Conservation (phyloP, 1,140 invertebrate species). For the Conopomorpha cramerella region DNA sequence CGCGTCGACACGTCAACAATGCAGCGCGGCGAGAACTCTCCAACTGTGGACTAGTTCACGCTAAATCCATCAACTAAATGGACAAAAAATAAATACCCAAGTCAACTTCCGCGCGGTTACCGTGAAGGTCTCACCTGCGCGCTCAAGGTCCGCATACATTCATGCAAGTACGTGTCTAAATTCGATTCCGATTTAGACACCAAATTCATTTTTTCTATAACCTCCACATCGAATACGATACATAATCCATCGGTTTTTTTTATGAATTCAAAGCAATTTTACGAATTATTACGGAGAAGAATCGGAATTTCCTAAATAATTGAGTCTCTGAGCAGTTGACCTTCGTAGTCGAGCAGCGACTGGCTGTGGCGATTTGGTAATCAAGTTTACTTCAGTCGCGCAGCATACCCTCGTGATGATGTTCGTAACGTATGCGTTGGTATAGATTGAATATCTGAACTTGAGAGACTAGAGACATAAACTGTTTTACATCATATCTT, state of each 20-base stretch:
- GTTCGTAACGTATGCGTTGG: too few relatives aligned
- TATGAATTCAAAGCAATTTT: too few relatives aligned
- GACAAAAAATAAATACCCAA: conserved; percentile 46
- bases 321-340: conserved; percentile 36
- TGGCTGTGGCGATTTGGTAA: conserved; percentile 42
- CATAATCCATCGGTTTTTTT: too few relatives aligned
- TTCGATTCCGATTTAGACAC: too few relatives aligned
- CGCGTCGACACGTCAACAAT: conserved; percentile 33
- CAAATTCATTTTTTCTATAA: too few relatives aligned
- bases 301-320: conserved; percentile 41
- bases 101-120: conserved; percentile 57
- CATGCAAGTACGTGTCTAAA: conserved; percentile 34
- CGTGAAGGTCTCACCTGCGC: conserved; percentile 48
- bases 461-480: too few relatives aligned
- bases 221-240: too few relatives aligned
- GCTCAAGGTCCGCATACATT: conserved; percentile 56
- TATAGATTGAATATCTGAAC: too few relatives aligned
- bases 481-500: too few relatives aligned
- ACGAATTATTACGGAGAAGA: conserved; percentile 21
- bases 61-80: too few relatives aligned
- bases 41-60: too few relatives aligned
- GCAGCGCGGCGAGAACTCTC: conserved; percentile 30
- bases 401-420: conserved; percentile 44
- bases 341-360: conserved; percentile 40
- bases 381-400: conserved; percentile 52